These are phyloP conservation scores for Eueides isabella DNA, from an alignment of 1,140 invertebrate genomes.

Conservation along the genomic window DNA sequence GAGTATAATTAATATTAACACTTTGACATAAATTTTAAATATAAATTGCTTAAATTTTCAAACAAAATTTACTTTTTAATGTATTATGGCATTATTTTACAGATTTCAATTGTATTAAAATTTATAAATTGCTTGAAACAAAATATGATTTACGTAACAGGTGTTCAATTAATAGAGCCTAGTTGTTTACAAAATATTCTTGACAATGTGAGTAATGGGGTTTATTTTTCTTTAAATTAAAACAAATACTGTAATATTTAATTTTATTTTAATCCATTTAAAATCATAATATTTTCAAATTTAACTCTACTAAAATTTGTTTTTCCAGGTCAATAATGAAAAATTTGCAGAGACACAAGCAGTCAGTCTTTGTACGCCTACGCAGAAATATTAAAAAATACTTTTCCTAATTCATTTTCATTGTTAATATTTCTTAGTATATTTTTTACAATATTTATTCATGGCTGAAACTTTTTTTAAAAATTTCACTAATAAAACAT, in stretches of 20 bases:
- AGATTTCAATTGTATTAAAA: conserved; percentile 32
- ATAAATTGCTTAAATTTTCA: conserved; percentile 23
- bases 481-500: too few relatives aligned
- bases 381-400: conserved; percentile 43
- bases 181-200: conserved; percentile 9
- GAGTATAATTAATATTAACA: background rate
- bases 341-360: conserved; percentile 53
- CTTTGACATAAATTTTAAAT: background rate
- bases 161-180: conserved; percentile 38
- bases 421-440: too few relatives aligned
- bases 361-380: conserved; percentile 73
- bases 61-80: too few relatives aligned
- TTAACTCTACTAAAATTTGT: background rate
- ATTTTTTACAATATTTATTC: too few relatives aligned
- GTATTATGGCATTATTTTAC: background rate
- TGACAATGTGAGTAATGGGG: conserved; percentile 21
- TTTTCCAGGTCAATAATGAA: conserved; percentile 49
- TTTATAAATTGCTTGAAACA: conserved; percentile 60
- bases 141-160: conserved; percentile 57
- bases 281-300: too few relatives aligned
- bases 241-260: background rate
- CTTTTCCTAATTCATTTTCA: background rate
- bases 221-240: background rate
- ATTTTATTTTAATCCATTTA: background rate
- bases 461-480: too few relatives aligned